Evolutionary conservation across 2,888 invertebrate species (phyloP), one percentile per base, ranked within the genome.

Genomic region (Dysmachus trigonus): DNA sequence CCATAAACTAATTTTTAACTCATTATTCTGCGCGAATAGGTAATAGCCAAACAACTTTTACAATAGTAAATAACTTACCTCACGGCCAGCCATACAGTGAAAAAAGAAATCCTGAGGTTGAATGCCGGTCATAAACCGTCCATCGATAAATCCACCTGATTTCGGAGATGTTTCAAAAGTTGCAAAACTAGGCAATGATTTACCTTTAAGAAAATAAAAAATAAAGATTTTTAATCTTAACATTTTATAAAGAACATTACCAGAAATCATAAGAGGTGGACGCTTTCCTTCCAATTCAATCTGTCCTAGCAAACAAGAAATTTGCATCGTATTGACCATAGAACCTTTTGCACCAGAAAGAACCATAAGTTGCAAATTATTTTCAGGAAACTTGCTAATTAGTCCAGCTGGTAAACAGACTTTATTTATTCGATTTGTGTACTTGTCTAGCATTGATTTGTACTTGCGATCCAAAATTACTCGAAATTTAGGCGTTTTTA

Each of bases 81-180:
- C 99, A 92, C 99, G 95, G 85, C 99, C 99, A 85, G 99, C 99
- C 99, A 99, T 99, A 90, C 99, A 99, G 94, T 99, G 99, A 93
- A 99, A 99, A 93, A 98, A 99, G 91, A 98, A 98, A 90, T 99
- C 99, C 92, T 98, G 98, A 0, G 99, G 98, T 90, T 97, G 95
- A 89, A 99, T 98, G n/a, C 99, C 99, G 0, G 99, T 99, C 95
- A 99, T 95, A 91, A 99, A 99, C 10, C 99, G 94, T 0, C 98
- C 98, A 89, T 97, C 97, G 85, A 99, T 97, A 90, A 98, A 99
- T 0, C 99, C 99, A 8, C 99, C 98, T 0, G 99, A 97, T 90
- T 97, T 94, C 0, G 99, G 98, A 0, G 96, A 94, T 8, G 96
- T 94, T 89, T 99, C 98, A 89, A 96, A 98, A 0, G 96, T 94